Percentiles rank a stretch among this genome's conserved stretches.
These are phyloP conservation scores for Hyposoter didymator DNA, from an alignment of 2,888 invertebrate species.

Conservation along the genomic window DNA sequence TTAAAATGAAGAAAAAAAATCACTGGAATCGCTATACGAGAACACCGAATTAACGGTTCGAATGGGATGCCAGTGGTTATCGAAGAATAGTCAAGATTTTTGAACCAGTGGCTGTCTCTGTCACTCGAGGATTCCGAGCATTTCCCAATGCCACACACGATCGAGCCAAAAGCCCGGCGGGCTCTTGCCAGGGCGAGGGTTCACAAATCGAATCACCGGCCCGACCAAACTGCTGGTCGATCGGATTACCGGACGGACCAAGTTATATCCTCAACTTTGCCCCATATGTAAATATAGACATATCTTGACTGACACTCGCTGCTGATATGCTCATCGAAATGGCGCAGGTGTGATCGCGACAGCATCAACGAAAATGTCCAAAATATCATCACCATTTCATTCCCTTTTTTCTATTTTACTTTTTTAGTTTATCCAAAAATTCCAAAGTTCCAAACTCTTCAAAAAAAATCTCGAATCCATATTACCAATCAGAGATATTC, in stretches of 20 bases:
- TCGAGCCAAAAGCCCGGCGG: constrained; percentile 35
- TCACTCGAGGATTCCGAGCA: constrained; percentile 66
- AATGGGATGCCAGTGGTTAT: constrained; percentile 1
- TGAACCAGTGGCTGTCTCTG: constrained; percentile 4
- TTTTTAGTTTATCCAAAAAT: neutral
- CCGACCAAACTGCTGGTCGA: constrained; percentile 69
- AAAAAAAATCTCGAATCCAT: too few relatives aligned
- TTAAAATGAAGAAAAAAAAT: neutral
- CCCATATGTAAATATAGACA: constrained; percentile 27
- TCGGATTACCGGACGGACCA: constrained; percentile 66
- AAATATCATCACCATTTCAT: neutral
- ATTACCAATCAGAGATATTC: too few relatives aligned
- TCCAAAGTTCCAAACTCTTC: neutral
- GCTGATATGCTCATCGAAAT: constrained; percentile 11
- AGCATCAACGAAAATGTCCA: neutral
- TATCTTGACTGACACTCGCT: neutral
- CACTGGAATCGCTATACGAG: neutral
- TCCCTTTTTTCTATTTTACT: neutral
- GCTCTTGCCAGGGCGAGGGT: constrained; percentile 52
- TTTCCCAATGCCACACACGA: constrained; percentile 63
- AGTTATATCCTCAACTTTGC: constrained; percentile 60
- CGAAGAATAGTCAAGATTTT: constrained; percentile 34
- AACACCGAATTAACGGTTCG: neutral
- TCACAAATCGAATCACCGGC: constrained; percentile 72
- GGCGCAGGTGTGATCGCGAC: constrained; percentile 4